A percentile compares a stretch with the other conserved stretches of the same genome.
phyloP scores from a whole-genome alignment of 2,888 invertebrate species.

The Drepana falcataria region DNA sequence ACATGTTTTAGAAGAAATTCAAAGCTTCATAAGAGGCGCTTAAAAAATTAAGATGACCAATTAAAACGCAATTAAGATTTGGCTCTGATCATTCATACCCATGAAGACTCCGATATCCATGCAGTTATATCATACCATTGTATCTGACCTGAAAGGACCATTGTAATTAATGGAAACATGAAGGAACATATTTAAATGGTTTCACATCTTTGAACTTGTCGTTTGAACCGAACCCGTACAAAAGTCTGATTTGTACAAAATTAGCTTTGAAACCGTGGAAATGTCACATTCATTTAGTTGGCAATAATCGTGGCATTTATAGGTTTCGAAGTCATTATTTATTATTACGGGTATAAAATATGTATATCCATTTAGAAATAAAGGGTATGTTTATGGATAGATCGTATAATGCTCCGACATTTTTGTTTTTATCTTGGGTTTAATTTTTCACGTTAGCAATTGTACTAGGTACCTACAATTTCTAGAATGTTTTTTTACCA shows the following conservation, averaged over 20 bases:
- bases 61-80: too few relatives aligned
- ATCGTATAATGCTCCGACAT: constrained; percentile 27
- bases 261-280: constrained; percentile 32
- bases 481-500: constrained; percentile 39
- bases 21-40: too few relatives aligned
- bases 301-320: constrained; percentile 2
- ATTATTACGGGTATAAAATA: too few relatives aligned
- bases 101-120: too few relatives aligned
- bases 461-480: constrained; percentile 15
- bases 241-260: constrained; percentile 26
- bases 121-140: too few relatives aligned
- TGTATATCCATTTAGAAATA: too few relatives aligned
- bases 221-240: constrained; percentile 30
- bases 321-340: constrained; percentile 1
- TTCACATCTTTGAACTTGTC: constrained; percentile 20
- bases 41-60: too few relatives aligned
- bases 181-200: constrained; percentile 25
- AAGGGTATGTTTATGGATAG: too few relatives aligned
- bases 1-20: too few relatives aligned
- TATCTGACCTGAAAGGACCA: too few relatives aligned
- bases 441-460: constrained; percentile 6
- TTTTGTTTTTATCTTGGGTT: background rate
- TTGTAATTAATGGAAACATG: too few relatives aligned
- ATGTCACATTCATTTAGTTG: constrained; percentile 14
- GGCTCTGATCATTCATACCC: too few relatives aligned